A percentile compares a stretch with the other conserved stretches of the same genome.
Evolutionary conservation across 2,113 vertebrate species (phyloP).

Genomic region (Conger conger): DNA sequence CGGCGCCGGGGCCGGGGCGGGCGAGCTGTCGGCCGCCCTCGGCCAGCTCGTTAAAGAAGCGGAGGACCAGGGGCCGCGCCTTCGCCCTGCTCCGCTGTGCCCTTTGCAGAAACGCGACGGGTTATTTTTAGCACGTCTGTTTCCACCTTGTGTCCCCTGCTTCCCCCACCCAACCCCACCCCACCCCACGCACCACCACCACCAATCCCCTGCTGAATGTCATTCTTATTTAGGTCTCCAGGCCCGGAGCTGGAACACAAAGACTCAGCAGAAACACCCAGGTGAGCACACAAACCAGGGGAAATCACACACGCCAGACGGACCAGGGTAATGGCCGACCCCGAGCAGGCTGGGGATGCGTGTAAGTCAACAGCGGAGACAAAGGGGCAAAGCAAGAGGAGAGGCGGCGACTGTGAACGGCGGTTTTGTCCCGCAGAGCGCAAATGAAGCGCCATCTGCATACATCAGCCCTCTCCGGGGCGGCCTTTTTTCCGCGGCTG

Average conservation of each 20-base stretch:
- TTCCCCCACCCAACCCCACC: constrained; percentile 50
- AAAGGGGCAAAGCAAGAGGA: neutral
- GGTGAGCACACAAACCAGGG: neutral
- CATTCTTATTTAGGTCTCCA: constrained; percentile 66
- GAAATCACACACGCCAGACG: constrained; percentile 3
- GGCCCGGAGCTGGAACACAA: constrained; percentile 36
- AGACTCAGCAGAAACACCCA: constrained; percentile 38
- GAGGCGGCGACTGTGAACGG: neutral
- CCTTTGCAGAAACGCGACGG: constrained; percentile 45
- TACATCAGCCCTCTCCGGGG: neutral
- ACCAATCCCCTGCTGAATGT: constrained; percentile 45
- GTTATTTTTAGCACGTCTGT: constrained; percentile 54
- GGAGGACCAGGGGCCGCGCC: constrained; percentile 35
- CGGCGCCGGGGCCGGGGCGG: constrained; percentile 29
- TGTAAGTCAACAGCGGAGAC: neutral
- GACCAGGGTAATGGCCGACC: constrained; percentile 37
- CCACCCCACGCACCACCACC: neutral
- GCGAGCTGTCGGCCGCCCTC: constrained; percentile 30
- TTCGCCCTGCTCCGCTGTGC: constrained; percentile 38
- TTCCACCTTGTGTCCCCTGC: constrained; percentile 49
- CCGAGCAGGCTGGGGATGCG: constrained; percentile 26
- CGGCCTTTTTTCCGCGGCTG: neutral
- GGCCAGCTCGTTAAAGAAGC: constrained; percentile 54
- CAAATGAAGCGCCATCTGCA: neutral
- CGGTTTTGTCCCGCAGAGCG: neutral